Conservation (phyloP, 2,888 invertebrate genomes). For the Phrixothrix hirtus region DNA sequence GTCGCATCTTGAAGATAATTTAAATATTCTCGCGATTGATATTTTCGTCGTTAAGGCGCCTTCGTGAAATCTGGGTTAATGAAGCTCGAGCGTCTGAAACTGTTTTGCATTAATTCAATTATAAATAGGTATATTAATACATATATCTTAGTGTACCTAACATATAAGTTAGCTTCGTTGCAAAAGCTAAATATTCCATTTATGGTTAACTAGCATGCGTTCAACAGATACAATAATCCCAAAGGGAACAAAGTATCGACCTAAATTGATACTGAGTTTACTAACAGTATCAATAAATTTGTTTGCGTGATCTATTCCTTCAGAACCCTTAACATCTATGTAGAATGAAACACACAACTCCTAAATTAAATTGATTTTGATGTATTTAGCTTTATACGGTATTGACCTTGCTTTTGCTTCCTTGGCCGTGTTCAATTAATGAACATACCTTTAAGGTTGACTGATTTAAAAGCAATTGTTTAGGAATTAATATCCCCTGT, state of each 20-base stretch:
- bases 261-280: constrained; percentile 20
- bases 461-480: no score
- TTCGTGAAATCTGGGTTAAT: constrained; percentile 6
- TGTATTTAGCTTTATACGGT: constrained; percentile 9
- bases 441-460: constrained; percentile 19
- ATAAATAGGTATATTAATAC: no score
- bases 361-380: constrained; percentile 19
- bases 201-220: constrained; percentile 24
- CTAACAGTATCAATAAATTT: constrained; percentile 23
- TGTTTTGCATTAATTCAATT: neutral
- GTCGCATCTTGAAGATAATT: constrained; percentile 4
- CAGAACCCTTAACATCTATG: constrained; percentile 6
- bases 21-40: constrained; percentile 14
- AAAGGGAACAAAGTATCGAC: constrained; percentile 22
- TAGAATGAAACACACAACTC: constrained; percentile 10
- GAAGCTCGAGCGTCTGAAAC: neutral
- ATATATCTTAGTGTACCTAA: constrained; percentile 4
- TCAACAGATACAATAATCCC: constrained; percentile 20
- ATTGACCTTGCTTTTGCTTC: constrained; percentile 16
- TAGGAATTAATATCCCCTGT: no score
- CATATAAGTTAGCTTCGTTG: constrained; percentile 12
- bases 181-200: constrained; percentile 13
- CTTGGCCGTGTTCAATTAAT: constrained; percentile 17
- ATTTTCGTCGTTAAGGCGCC: neutral
- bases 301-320: constrained; percentile 23